These are phyloP conservation scores for Cyrtorhinus lividipennis DNA, from an alignment of 1,140 invertebrate species.

Conservation along the genomic window DNA sequence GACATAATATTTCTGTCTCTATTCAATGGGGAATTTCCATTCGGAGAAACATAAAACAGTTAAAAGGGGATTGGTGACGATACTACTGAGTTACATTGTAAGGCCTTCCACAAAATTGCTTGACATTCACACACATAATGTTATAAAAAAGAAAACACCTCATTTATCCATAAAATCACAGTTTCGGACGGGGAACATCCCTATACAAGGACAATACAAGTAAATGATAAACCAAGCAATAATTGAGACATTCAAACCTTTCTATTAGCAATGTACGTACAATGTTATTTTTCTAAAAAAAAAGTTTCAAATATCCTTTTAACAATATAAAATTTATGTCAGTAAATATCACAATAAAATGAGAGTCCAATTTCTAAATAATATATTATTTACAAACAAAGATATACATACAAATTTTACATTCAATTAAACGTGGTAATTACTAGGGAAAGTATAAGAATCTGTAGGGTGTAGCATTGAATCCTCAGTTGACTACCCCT, in stretches of 20 bases:
- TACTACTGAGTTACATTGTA: background rate
- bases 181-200: conserved; percentile 7
- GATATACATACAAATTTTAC: background rate
- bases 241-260: background rate
- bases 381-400: background rate
- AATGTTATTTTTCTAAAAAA: conserved; percentile 1
- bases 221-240: background rate
- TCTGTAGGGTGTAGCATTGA: conserved; percentile 2
- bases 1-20: background rate
- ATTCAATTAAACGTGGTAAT: background rate
- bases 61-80: background rate
- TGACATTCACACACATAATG: background rate
- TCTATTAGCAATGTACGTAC: background rate
- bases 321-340: conserved; percentile 3
- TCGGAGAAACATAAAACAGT: background rate
- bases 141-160: background rate
- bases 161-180: conserved; percentile 5
- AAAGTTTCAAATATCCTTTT: background rate
- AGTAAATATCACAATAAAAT: conserved; percentile 4
- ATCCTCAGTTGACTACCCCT: conserved; percentile 15
- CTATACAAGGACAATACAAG: conserved; percentile 6
- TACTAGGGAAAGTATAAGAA: conserved; percentile 2
- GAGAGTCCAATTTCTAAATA: background rate
- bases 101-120: background rate
- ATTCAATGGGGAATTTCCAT: background rate